phyloP scores from a whole-genome alignment of 2,797 vertebrate species.

The Chrysocyon brachyurus region DNA sequence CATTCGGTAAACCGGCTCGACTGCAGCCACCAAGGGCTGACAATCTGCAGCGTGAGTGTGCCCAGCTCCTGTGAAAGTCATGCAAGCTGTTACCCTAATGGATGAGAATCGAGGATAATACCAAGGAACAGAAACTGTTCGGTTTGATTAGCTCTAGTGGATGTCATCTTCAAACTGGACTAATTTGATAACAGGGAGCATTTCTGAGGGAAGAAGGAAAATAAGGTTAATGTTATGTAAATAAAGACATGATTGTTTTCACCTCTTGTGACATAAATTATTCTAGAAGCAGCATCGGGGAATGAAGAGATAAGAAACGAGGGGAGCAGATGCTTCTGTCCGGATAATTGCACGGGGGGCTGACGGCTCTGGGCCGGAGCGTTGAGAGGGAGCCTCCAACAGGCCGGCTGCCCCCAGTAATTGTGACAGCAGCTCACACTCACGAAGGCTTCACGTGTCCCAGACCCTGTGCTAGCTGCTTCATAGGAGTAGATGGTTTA shows the following conservation, averaged over 20 bases:
- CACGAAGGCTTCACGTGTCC: background rate
- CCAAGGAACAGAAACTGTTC: constrained; percentile 63
- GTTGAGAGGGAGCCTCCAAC: too few species aligned
- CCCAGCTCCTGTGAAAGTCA: constrained; percentile 62
- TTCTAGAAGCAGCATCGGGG: constrained; percentile 54
- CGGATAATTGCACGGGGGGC: background rate
- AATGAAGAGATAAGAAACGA: background rate
- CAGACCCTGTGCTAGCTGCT: background rate
- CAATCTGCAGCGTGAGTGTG: constrained; percentile 26
- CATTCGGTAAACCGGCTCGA: constrained; percentile 78
- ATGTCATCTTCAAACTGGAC: constrained; percentile 72
- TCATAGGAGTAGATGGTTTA: background rate
- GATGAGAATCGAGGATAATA: constrained; percentile 69
- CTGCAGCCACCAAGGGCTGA: constrained; percentile 61
- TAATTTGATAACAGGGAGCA: constrained; percentile 74
- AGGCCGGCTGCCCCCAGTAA: background rate
- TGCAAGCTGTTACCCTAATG: constrained; percentile 80
- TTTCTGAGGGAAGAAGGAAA: constrained; percentile 59
- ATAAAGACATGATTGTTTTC: constrained; percentile 71
- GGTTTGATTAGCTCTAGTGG: constrained; percentile 73
- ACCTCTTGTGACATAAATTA: constrained; percentile 61
- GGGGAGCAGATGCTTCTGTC: background rate
- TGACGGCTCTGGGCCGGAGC: background rate
- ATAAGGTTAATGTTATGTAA: constrained; percentile 69
- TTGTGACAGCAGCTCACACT: background rate